Percentiles rank a stretch among this genome's conserved stretches.
phyloP scores from a whole-genome alignment of 2,888 invertebrate genomes.

The Onchidella celtica region DNA sequence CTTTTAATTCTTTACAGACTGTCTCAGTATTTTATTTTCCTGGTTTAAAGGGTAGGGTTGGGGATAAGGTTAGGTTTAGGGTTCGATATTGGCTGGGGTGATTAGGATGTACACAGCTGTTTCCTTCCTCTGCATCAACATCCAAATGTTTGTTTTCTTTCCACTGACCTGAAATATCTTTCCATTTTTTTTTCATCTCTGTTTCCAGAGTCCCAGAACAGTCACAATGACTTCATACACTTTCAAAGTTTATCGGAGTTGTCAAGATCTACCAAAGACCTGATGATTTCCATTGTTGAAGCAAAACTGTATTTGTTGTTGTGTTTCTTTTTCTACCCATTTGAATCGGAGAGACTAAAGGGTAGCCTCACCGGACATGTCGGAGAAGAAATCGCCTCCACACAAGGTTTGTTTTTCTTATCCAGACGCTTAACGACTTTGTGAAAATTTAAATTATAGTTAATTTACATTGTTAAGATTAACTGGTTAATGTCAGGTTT shows the following conservation, averaged over 20 bases:
- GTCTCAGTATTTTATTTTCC: no score
- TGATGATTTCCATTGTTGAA: slow-evolving; percentile 34
- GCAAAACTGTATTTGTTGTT: slow-evolving; percentile 36
- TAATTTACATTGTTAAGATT: no score
- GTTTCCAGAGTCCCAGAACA: not conserved
- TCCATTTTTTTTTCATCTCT: not conserved
- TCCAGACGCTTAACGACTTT: no score
- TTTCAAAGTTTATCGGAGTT: not conserved
- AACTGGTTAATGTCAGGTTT: no score
- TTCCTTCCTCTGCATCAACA: no score
- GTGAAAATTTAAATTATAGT: no score
- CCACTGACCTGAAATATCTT: no score
- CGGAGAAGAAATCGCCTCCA: slow-evolving; percentile 78
- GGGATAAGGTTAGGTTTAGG: no score
- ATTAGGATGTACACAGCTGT: no score
- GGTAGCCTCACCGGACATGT: slow-evolving; percentile 60
- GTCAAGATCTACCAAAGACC: slow-evolving; percentile 34
- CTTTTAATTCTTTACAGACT: no score
- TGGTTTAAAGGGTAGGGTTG: no score
- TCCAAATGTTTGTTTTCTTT: not conserved
- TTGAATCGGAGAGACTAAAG: slow-evolving; percentile 21
- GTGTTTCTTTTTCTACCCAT: slow-evolving; percentile 35
- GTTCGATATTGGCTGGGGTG: no score
- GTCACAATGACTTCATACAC: slow-evolving; percentile 21
- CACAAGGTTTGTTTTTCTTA: slow-evolving; percentile 70